These are phyloP conservation scores for Hyperoplus lanceolatus DNA, from an alignment of 2,797 vertebrate species.

Conservation along the genomic window DNA sequence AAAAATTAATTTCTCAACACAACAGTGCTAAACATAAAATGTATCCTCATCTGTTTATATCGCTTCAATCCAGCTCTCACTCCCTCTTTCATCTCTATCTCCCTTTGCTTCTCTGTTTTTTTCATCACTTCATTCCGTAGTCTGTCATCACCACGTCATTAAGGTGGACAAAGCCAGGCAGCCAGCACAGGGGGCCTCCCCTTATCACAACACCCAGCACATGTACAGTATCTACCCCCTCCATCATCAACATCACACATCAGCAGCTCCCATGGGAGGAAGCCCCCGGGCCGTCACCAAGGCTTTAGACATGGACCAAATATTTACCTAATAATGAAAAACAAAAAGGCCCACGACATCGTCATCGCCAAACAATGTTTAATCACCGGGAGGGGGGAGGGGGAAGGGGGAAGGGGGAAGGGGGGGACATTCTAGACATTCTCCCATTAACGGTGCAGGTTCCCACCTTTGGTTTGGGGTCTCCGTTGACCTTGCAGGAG, in stretches of 20 bases:
- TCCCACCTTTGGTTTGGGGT: constrained; percentile 95
- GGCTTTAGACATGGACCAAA: constrained; percentile 13
- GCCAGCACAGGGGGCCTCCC: constrained; percentile 34
- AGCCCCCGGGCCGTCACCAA: constrained; percentile 1
- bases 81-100: neutral
- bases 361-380: neutral
- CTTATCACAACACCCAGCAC: constrained; percentile 58
- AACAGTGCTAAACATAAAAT: neutral
- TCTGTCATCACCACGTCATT: constrained; percentile 74
- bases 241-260: constrained; percentile 61
- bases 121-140: constrained; percentile 19
- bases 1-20: too few species aligned
- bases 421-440: neutral
- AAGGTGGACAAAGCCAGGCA: constrained; percentile 38
- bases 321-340: constrained; percentile 16
- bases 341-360: too few species aligned
- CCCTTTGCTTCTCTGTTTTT: constrained; percentile 15
- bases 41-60: neutral
- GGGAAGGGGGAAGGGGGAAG: too few species aligned
- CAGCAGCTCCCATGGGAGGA: constrained; percentile 40
- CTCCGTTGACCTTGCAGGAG: constrained; percentile 92
- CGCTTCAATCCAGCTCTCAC: neutral
- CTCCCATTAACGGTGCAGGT: neutral
- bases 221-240: constrained; percentile 38
- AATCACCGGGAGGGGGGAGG: neutral